These are phyloP conservation scores for Meloidogyne hapla DNA, from an alignment of 1,140 invertebrate species.

Conservation along the genomic window DNA sequence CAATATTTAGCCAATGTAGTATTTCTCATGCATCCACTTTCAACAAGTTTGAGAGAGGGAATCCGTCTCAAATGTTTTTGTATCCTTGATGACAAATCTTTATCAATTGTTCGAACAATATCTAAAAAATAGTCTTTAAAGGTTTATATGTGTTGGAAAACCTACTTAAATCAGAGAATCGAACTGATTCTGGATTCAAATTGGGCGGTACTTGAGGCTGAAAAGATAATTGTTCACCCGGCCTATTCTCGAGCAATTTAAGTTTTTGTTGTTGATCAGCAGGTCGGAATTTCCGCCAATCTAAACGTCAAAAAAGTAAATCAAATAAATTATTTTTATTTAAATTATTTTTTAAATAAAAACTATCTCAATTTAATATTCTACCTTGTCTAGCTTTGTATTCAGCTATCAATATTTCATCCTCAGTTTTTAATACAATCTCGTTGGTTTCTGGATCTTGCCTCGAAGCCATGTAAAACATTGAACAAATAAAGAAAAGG, in stretches of 20 bases:
- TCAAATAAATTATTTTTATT: not conserved
- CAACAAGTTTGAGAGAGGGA: slow-evolving; percentile 39
- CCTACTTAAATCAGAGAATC: slow-evolving; percentile 44
- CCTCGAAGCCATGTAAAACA: slow-evolving; percentile 46
- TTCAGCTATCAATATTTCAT: not conserved
- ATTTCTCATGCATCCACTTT: slow-evolving; percentile 48
- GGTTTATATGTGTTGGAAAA: not conserved
- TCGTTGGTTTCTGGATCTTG: slow-evolving; percentile 11
- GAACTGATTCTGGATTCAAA: slow-evolving; percentile 7
- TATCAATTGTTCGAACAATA: slow-evolving; percentile 44
- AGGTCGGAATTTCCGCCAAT: not conserved
- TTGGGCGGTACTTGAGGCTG: slow-evolving; percentile 46
- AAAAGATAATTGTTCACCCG: slow-evolving; percentile 49
- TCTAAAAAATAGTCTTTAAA: slow-evolving; percentile 33
- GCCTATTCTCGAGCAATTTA: not conserved
- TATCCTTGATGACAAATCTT: slow-evolving; percentile 47
- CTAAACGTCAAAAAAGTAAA: not conserved
- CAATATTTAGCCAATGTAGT: slow-evolving; percentile 56
- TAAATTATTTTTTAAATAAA: not conserved
- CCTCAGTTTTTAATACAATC: not conserved
- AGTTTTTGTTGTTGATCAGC: not conserved
- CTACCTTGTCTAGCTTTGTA: slow-evolving; percentile 22
- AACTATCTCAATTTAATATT: not conserved
- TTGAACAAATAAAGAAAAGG: slow-evolving; percentile 47
- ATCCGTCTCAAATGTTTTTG: slow-evolving; percentile 36